Evolutionary conservation across 1,140 invertebrate species (phyloP), one percentile per base, ranked within the genome.

Genomic region (Drosophila nannoptera): DNA sequence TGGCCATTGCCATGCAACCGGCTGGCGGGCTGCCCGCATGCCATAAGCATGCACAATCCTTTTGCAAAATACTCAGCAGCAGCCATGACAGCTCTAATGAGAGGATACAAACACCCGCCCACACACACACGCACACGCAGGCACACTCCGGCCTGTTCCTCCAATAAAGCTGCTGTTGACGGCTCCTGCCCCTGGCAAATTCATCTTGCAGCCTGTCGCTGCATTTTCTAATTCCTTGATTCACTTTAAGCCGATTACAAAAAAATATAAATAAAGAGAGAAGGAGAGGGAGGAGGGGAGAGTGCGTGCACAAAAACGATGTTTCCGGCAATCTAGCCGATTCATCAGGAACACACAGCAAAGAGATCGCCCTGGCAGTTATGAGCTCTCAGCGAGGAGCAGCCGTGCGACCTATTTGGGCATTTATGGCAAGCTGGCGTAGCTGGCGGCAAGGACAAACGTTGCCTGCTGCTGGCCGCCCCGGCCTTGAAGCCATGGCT

Each of bases 21-120:
- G n/a, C 52, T 46, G 43, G 22, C 14, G 16, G 9, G 29, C 53
- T 55, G 31, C 31, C 45, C 52, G 38, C 12, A 5, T 14, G 16
- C 60, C 31, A 4, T 14, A 40, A 35, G 14, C n/a, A 31, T 55
- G 38, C 32, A 52, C 55, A 69, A 64, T 69, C 54, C 50, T 32
- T 59, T 42, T 22, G 29, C 60, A 29, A 61, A 56, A 67, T 43
- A 61, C 48, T 49, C 58, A 32, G n/a, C 29, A 69, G 36, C 59
- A 69, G 32, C 38, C 52, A 55, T 69, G 66, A 58, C 54, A 73
- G 54, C 54, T 48, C 43, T 63, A 49, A 69, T 59, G 53, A 31
- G 31, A 35, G 49, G 49, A 48, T 33, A 62, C 40, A 58, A 11
- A 43, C 46, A 42, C 36, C 52, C 33, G 31, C 16, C 16, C 31